Conservation (phyloP, 2,888 invertebrate species). For the Salpingus planirostris region DNA sequence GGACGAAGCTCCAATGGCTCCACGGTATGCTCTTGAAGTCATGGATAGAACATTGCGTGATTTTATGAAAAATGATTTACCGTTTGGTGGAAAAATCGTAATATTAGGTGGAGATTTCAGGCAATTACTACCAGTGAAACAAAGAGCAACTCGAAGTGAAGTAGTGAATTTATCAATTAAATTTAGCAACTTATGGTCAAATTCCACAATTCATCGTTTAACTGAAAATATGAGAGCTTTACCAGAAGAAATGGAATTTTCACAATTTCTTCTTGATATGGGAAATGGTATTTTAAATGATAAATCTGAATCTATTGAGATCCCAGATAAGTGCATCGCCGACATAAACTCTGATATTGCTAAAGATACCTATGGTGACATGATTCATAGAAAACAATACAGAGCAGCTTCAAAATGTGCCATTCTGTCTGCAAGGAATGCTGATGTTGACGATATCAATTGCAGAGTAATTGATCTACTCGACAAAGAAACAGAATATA, state of each 20-base stretch:
- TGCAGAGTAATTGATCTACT: background rate
- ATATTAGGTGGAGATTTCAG: background rate
- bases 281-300: background rate
- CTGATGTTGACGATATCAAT: background rate
- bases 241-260: background rate
- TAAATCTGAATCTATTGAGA: background rate
- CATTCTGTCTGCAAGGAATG: background rate
- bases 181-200: background rate
- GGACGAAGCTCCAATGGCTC: background rate
- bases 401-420: background rate
- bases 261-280: background rate
- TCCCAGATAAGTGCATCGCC: background rate
- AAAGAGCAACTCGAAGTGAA: background rate
- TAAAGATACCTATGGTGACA: background rate
- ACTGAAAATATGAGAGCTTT: no score
- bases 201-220: background rate
- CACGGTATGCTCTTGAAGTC: background rate
- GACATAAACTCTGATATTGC: background rate
- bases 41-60: background rate
- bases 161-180: background rate
- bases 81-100: background rate
- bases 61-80: background rate
- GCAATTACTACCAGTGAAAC: background rate
- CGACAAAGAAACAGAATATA: background rate
- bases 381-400: background rate